A percentile compares a stretch with the other conserved stretches of the same genome.
Evolutionary conservation across 2,888 invertebrate species (phyloP).

Genomic region (Idaea biselata): DNA sequence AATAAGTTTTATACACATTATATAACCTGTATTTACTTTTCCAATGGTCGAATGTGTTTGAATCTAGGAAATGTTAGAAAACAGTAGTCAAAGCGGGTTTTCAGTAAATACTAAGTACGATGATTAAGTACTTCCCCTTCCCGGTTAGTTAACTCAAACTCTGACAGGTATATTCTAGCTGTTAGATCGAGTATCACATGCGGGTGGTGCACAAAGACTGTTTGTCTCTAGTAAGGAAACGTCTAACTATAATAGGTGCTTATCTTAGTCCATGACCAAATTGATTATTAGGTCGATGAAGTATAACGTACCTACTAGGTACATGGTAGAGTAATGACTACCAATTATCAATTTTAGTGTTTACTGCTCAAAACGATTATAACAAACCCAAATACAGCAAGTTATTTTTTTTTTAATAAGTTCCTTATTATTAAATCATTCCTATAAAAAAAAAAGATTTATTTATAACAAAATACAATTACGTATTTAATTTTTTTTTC

Average conservation of each 20-base stretch:
- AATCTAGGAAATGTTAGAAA: too few relatives aligned
- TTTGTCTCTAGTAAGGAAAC: neutral
- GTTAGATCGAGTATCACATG: conserved; percentile 1
- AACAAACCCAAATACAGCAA: too few relatives aligned
- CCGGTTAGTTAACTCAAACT: neutral
- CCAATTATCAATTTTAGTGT: neutral
- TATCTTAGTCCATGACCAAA: neutral
- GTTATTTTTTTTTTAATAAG: too few relatives aligned
- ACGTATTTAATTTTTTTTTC: too few relatives aligned
- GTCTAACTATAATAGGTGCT: neutral
- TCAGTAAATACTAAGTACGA: neutral
- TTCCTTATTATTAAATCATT: too few relatives aligned
- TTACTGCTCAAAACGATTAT: too few relatives aligned
- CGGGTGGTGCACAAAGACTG: neutral
- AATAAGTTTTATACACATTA: too few relatives aligned
- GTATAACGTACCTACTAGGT: neutral
- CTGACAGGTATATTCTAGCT: neutral
- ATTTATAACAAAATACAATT: too few relatives aligned
- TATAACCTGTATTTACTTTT: too few relatives aligned
- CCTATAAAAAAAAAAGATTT: too few relatives aligned
- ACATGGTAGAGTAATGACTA: neutral
- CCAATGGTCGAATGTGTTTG: too few relatives aligned
- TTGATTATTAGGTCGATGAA: neutral
- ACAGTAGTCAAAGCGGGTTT: neutral
- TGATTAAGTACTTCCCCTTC: neutral